These are phyloP conservation scores for Zootermopsis nevadensis DNA, from an alignment of 2,888 invertebrate genomes.

Conservation along the genomic window DNA sequence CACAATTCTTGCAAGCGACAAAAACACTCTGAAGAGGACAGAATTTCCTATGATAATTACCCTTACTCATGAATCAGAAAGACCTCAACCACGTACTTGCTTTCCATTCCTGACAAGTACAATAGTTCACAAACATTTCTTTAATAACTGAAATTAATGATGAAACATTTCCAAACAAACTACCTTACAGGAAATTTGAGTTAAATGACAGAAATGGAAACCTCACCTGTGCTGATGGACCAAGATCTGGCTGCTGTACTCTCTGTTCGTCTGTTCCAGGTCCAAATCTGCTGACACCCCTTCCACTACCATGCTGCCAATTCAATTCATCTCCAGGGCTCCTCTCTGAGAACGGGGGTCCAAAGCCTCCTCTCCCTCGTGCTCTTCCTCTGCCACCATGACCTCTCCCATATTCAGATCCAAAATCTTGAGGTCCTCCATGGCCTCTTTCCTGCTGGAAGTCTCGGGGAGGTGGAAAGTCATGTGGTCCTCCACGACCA, in stretches of 20 bases:
- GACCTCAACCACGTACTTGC: too few species aligned
- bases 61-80: too few species aligned
- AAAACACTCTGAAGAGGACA: too few species aligned
- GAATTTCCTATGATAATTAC: too few species aligned
- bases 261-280: constrained; percentile 21
- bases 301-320: constrained; percentile 25
- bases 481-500: constrained; percentile 40
- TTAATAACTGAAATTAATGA: too few species aligned
- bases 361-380: constrained; percentile 36
- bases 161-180: too few species aligned
- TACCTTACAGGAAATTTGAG: too few species aligned
- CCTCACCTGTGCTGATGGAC: constrained; percentile 10
- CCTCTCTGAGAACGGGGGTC: neutral
- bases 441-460: constrained; percentile 31
- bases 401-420: constrained; percentile 40
- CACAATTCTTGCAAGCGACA: too few species aligned
- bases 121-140: too few species aligned
- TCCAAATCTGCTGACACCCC: constrained; percentile 32
- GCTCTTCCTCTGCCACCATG: constrained; percentile 42
- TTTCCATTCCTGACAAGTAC: too few species aligned
- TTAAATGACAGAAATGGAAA: neutral
- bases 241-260: constrained; percentile 25
- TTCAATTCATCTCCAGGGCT: constrained; percentile 45
- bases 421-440: constrained; percentile 11
- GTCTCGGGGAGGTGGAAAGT: constrained; percentile 43